Conservation (phyloP, 2,797 vertebrate species). For the Borostomias antarcticus region DNA sequence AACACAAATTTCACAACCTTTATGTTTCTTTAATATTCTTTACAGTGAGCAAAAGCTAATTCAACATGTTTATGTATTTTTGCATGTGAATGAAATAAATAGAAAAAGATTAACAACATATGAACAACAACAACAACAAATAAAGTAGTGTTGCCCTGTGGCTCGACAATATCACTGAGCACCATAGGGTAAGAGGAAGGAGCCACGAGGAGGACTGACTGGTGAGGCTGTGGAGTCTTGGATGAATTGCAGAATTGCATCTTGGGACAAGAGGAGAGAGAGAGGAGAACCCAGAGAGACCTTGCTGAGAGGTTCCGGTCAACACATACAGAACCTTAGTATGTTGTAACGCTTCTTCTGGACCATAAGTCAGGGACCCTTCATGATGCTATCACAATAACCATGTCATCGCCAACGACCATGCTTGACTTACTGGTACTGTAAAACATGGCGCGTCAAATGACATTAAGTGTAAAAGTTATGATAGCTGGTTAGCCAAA, state of each 20-base stretch:
- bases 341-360: slow-evolving; percentile 56
- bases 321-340: slow-evolving; percentile 37
- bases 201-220: slow-evolving; percentile 21
- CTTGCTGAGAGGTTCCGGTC: slow-evolving; percentile 32
- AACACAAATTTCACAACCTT: slow-evolving; percentile 72
- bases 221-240: slow-evolving; percentile 46
- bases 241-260: slow-evolving; percentile 44
- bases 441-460: neutral
- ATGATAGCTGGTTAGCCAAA: neutral
- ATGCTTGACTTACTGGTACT: neutral
- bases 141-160: slow-evolving; percentile 45
- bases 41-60: slow-evolving; percentile 68
- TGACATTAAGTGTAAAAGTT: neutral
- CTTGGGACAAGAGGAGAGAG: slow-evolving; percentile 26
- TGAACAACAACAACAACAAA: slow-evolving; percentile 44
- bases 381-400: slow-evolving; percentile 19
- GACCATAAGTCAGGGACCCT: slow-evolving; percentile 46
- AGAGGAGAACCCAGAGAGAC: slow-evolving; percentile 29
- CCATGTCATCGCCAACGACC: neutral
- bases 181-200: slow-evolving; percentile 33
- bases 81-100: slow-evolving; percentile 73
- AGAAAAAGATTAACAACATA: slow-evolving; percentile 60
- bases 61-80: slow-evolving; percentile 66
- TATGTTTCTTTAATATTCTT: slow-evolving; percentile 78
- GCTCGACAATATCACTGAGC: slow-evolving; percentile 43